Conservation (phyloP, 2,797 vertebrate species). For the Morelia viridis region DNA sequence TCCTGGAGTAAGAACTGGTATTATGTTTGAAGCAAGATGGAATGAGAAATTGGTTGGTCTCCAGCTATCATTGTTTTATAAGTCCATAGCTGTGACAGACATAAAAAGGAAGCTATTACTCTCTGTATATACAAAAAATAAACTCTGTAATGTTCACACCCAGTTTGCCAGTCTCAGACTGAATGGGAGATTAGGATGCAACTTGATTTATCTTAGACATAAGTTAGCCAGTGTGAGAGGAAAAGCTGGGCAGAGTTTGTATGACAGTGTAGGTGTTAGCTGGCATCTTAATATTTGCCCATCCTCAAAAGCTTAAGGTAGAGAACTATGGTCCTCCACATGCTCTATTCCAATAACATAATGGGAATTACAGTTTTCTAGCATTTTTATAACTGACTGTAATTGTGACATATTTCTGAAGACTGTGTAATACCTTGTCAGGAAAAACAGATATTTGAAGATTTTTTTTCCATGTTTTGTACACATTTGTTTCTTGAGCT, state of each 20-base stretch:
- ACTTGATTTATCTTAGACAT: neutral
- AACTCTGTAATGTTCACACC: neutral
- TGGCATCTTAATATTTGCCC: neutral
- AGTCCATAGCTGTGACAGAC: neutral
- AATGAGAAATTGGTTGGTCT: too few relatives aligned
- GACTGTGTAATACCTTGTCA: neutral
- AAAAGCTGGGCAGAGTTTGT: neutral
- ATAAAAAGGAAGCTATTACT: neutral
- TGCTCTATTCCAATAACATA: neutral
- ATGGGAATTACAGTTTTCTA: neutral
- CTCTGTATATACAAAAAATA: neutral
- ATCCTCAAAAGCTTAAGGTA: neutral
- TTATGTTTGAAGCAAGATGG: too few relatives aligned
- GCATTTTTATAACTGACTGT: neutral
- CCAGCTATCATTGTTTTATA: neutral
- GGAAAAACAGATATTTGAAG: neutral
- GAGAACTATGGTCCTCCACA: neutral
- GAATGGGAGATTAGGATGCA: neutral
- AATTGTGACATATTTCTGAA: neutral
- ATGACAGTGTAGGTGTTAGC: neutral
- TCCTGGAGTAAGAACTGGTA: too few relatives aligned
- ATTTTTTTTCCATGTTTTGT: neutral
- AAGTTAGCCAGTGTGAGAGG: neutral
- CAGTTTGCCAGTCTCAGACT: neutral
- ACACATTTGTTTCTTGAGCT: neutral